Conservation (phyloP, 2,797 vertebrate species). For the Eulemur mongoz region DNA sequence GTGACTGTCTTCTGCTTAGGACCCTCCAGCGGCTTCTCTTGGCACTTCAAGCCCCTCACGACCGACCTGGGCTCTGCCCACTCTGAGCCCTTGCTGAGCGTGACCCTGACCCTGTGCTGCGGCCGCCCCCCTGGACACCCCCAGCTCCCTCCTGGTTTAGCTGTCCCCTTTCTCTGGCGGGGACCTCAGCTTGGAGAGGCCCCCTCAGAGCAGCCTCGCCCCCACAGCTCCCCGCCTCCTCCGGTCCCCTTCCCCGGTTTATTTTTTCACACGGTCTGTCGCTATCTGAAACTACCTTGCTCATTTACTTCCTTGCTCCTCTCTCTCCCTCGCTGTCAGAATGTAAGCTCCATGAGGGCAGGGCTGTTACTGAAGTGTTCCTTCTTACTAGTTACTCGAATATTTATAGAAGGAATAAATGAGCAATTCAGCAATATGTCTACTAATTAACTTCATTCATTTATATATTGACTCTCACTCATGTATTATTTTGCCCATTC, state of each 20-base stretch:
- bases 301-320: background rate
- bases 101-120: background rate
- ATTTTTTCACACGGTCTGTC: background rate
- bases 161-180: background rate
- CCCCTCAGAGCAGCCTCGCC: background rate
- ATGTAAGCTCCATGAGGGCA: background rate
- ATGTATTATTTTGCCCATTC: background rate
- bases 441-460: background rate
- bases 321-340: background rate
- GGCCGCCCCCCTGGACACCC: too few species aligned
- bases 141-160: too few species aligned
- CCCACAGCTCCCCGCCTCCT: background rate
- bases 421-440: background rate
- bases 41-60: background rate
- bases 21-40: background rate
- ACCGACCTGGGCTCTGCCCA: too few species aligned
- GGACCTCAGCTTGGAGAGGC: background rate
- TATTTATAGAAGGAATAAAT: background rate
- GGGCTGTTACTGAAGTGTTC: background rate
- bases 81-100: background rate
- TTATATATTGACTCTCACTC: background rate
- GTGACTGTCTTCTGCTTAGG: background rate
- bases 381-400: background rate
- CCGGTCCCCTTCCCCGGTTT: background rate
- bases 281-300: background rate